Percentiles rank a stretch among this genome's conserved stretches.
Conservation (phyloP, 2,113 vertebrate genomes). For the Castor canadensis region DNA sequence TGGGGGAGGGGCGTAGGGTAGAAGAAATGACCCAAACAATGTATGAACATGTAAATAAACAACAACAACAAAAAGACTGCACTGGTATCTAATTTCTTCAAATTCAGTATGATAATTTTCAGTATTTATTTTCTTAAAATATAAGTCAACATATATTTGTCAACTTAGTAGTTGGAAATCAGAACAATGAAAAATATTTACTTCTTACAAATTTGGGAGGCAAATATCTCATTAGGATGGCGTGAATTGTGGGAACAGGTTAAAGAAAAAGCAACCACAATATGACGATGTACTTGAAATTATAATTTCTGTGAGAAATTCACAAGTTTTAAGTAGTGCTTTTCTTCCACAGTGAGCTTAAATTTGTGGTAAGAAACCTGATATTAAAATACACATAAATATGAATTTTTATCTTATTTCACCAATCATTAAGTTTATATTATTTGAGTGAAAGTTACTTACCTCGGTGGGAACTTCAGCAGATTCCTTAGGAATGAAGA, state of each 20-base stretch:
- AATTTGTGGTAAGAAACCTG: neutral
- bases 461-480: neutral
- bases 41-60: too few relatives aligned
- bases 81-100: neutral
- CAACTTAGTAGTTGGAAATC: neutral
- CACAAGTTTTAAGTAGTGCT: neutral
- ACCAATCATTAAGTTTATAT: neutral
- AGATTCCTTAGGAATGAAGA: conserved; percentile 35
- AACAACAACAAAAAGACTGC: neutral
- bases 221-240: neutral
- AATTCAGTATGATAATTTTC: neutral
- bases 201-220: neutral
- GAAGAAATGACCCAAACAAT: too few relatives aligned
- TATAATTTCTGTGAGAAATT: neutral
- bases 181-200: neutral
- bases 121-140: neutral
- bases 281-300: neutral
- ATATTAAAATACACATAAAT: neutral
- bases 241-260: neutral
- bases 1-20: too few relatives aligned
- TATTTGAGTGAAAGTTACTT: conserved; percentile 14
- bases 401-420: too few relatives aligned
- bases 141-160: neutral
- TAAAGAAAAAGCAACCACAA: neutral
- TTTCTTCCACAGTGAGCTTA: neutral